Percentiles rank a stretch among this genome's conserved stretches.
phyloP scores from a whole-genome alignment of 37 sponge, comb jelly and placozoan genomes.

The Theonella swinhoei region DNA sequence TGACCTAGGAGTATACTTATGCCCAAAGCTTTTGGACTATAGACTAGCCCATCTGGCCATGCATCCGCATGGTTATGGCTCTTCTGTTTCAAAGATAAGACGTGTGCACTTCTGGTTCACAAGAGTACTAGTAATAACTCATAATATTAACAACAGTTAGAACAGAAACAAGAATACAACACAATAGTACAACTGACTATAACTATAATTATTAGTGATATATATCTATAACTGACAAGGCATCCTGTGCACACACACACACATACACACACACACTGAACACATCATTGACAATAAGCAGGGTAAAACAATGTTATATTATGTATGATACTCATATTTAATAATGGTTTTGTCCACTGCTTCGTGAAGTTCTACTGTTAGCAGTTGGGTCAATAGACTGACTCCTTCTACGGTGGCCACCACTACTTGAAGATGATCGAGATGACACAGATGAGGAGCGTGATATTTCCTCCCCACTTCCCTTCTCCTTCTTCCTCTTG shows the following conservation, averaged over 20 bases:
- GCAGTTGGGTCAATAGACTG: background rate
- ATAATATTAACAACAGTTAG: too few relatives aligned
- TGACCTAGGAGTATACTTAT: too few relatives aligned
- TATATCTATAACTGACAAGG: too few relatives aligned
- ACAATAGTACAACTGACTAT: too few relatives aligned
- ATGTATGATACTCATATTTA: background rate
- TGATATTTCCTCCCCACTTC: background rate
- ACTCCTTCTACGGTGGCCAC: background rate
- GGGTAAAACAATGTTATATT: background rate
- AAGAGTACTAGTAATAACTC: too few relatives aligned
- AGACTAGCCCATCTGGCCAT: too few relatives aligned
- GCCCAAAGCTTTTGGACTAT: too few relatives aligned
- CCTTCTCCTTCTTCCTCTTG: slow-evolving; percentile 48
- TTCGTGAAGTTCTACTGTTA: background rate
- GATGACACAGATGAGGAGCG: background rate
- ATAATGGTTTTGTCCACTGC: background rate
- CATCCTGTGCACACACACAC: too few relatives aligned
- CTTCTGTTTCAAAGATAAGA: too few relatives aligned
- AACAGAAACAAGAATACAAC: too few relatives aligned
- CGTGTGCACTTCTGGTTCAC: too few relatives aligned
- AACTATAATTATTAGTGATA: background rate
- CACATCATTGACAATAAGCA: background rate
- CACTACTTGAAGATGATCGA: background rate
- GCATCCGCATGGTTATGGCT: too few relatives aligned
- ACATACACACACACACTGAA: background rate